Base-by-base conservation (phyloP, 2,888 invertebrate species). In the Ectemnius lituratus region DNA sequence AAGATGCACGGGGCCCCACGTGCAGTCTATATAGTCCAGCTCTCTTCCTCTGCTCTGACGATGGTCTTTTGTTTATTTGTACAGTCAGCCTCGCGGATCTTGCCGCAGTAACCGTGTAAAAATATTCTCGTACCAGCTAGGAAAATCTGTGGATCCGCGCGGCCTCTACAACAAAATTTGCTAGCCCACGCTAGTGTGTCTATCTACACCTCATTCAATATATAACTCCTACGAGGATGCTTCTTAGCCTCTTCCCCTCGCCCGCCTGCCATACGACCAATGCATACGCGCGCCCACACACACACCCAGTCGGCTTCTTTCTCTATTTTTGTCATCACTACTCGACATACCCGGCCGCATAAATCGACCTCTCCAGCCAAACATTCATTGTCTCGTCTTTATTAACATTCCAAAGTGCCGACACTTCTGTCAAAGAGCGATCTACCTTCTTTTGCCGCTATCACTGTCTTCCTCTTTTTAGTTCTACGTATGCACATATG, bases 341-440 rank as follows among this genome's bases (percentile, higher is more conserved):
- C 16, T 37, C 37, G 1, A 4, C 37, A 8, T 37, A 37, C 11
- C 37, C 2, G 6, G 37, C 37, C 8, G 37, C 37, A 11, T 37
- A 8, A 37, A 11, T 79, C 77, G 72, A 67, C 65, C 72, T 62
- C 59, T 71, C 72, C 66, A 58, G 75, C 62, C 70, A 78, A 75
- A 73, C 82, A 78, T 79, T 65, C 79, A 73, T 78, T 83, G 81
- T 87, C 82, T 83, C 81, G 73, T 82, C 77, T 86, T 85, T 82
- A 88, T 87, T 86, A 81, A 85, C 88, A 90, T 89, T 90, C 89
- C 89, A 84, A 80, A 89, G 85, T 88, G 88, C 90, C 88, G 88
- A 89, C 87, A 88, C 87, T 86, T 86, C 82, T 86, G 84, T 87
- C 85, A 87, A 37, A 37, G 84, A 81, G 79, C 79, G 70, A 80